Conservation (phyloP, 2,797 vertebrate species). For the Pipistrellus kuhlii region DNA sequence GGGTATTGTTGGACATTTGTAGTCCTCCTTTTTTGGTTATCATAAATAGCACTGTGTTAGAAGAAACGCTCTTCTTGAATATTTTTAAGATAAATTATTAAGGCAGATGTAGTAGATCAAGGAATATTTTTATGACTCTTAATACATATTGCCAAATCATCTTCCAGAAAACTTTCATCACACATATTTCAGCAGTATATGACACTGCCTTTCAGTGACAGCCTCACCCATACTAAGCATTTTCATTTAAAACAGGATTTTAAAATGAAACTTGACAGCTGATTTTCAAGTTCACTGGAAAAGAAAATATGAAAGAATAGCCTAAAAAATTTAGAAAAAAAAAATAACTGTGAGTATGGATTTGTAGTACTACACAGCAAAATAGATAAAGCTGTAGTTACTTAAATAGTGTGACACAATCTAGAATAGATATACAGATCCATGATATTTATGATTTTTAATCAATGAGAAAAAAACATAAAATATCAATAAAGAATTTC, state of each 20-base stretch:
- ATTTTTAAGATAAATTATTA: conserved; percentile 47
- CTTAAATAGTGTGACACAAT: conserved; percentile 51
- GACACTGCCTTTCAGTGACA: not conserved
- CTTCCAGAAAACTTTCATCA: not conserved
- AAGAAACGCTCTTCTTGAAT: conserved; percentile 38
- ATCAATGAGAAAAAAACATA: conserved; percentile 26
- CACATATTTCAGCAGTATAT: not conserved
- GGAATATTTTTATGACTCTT: conserved; percentile 30
- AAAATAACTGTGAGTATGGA: not conserved
- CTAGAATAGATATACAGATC: not conserved
- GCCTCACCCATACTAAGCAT: not conserved
- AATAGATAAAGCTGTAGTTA: conserved; percentile 42
- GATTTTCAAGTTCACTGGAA: conserved; percentile 75
- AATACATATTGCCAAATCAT: not conserved
- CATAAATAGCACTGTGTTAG: conserved; percentile 10
- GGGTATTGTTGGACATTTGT: not conserved
- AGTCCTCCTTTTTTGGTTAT: not conserved
- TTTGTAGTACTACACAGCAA: conserved; percentile 34
- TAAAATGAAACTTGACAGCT: conserved; percentile 73
- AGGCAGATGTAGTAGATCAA: conserved; percentile 43
- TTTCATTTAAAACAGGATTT: conserved; percentile 66
- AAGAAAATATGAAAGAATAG: conserved; percentile 71
- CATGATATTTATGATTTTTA: not conserved
- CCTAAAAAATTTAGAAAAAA: conserved; percentile 67
- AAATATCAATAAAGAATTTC: conserved; percentile 34